Evolutionary conservation across 2,113 vertebrate species (phyloP).

Genomic region (Nanorana parkeri): DNA sequence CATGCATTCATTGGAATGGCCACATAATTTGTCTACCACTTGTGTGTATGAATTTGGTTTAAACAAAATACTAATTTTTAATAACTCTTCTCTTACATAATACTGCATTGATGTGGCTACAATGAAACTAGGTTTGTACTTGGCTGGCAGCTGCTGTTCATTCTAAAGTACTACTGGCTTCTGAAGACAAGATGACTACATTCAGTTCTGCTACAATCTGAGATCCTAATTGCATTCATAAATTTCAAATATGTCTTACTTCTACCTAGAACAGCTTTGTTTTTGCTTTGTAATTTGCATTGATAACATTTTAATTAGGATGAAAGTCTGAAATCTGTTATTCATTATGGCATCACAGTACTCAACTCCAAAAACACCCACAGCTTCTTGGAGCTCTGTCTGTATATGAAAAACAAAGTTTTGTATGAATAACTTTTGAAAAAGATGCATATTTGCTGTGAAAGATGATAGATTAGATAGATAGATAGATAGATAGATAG

Average conservation of each 20-base stretch:
- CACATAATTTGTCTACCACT: not conserved
- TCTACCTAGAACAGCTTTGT: constrained; percentile 70
- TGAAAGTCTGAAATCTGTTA: constrained; percentile 65
- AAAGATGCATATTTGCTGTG: not conserved
- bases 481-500: not conserved
- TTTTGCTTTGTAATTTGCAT: constrained; percentile 73
- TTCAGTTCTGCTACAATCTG: constrained; percentile 68
- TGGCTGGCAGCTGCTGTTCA: constrained; percentile 35
- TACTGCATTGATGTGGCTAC: not conserved
- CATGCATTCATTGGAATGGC: not conserved
- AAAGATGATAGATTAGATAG: not conserved
- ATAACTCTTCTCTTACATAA: constrained; percentile 12
- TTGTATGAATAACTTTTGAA: constrained; percentile 43
- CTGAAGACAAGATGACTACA: constrained; percentile 63
- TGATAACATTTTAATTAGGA: constrained; percentile 73
- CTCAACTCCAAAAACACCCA: constrained; percentile 58
- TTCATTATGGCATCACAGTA: constrained; percentile 60
- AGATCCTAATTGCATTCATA: constrained; percentile 75
- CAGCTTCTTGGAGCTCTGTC: constrained; percentile 44
- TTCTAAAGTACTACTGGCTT: constrained; percentile 53
- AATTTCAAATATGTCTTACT: constrained; percentile 70
- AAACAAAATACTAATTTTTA: not conserved
- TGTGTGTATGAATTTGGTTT: not conserved
- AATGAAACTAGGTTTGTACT: constrained; percentile 1
- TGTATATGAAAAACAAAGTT: constrained; percentile 53